phyloP scores from a whole-genome alignment of 2,797 vertebrate genomes.

The Hoplostethus atlanticus region DNA sequence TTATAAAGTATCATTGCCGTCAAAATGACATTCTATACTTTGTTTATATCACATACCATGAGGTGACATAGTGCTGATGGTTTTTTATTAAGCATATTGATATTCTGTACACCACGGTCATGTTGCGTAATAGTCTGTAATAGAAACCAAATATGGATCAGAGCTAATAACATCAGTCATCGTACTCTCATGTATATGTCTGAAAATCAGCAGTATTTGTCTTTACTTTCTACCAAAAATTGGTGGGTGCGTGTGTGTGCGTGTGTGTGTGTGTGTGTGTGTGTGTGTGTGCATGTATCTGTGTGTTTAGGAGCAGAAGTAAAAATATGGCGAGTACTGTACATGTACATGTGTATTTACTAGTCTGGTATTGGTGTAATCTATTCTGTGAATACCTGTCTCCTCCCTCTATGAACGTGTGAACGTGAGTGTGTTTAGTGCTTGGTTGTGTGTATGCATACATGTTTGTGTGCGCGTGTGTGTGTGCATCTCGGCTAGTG shows the following conservation, averaged over 20 bases:
- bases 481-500: slow-evolving; percentile 17
- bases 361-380: slow-evolving; percentile 76
- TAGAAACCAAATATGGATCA: slow-evolving; percentile 74
- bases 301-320: slow-evolving; percentile 58
- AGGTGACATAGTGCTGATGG: slow-evolving; percentile 22
- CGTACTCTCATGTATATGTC: slow-evolving; percentile 15
- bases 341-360: slow-evolving; percentile 76
- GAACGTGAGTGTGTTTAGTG: slow-evolving; percentile 4
- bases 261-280: slow-evolving; percentile 12
- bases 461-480: not conserved
- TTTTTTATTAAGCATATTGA: slow-evolving; percentile 34
- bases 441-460: slow-evolving; percentile 33
- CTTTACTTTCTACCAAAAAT: slow-evolving; percentile 75
- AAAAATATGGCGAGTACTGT: slow-evolving; percentile 75
- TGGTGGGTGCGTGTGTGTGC: slow-evolving; percentile 6
- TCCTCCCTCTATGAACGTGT: slow-evolving; percentile 49
- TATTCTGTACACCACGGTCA: slow-evolving; percentile 20
- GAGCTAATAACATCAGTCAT: slow-evolving; percentile 62
- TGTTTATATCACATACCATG: slow-evolving; percentile 1
- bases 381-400: slow-evolving; percentile 73
- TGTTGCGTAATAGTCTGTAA: slow-evolving; percentile 45
- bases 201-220: slow-evolving; percentile 51
- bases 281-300: slow-evolving; percentile 2
- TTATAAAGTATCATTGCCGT: slow-evolving; percentile 48
- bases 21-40: slow-evolving; percentile 29